These are phyloP conservation scores for Marronus borbonicus DNA, from an alignment of 2,888 invertebrate genomes.

Conservation along the genomic window DNA sequence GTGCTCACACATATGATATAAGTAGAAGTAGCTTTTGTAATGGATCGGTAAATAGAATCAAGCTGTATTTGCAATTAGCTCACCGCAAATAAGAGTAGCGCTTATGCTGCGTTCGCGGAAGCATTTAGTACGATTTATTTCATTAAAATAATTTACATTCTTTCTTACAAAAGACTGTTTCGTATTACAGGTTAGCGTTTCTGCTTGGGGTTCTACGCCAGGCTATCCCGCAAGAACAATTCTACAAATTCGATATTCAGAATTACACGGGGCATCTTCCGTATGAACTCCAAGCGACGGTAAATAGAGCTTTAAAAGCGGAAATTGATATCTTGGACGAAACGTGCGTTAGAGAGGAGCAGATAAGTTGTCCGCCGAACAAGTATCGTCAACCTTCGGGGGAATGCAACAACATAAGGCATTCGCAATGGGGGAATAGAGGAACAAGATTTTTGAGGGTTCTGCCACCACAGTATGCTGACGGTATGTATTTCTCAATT, in stretches of 20 bases:
- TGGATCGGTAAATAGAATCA: neutral
- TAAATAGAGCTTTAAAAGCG: constrained; percentile 63
- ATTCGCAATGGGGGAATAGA: constrained; percentile 87
- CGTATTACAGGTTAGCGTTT: constrained; percentile 37
- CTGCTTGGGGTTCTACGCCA: constrained; percentile 11
- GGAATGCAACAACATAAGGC: constrained; percentile 91
- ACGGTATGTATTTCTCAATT: constrained; percentile 74
- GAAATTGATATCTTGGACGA: constrained; percentile 57
- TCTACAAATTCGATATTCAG: constrained; percentile 60
- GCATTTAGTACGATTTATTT: neutral
- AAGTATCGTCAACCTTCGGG: constrained; percentile 88
- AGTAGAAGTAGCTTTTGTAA: neutral
- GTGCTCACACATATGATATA: neutral
- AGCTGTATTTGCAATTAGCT: neutral
- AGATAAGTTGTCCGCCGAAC: constrained; percentile 81
- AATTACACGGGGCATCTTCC: constrained; percentile 66
- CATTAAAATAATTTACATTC: neutral
- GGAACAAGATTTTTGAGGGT: constrained; percentile 85
- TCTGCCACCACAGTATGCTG: constrained; percentile 81
- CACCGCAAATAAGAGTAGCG: constrained; percentile 6
- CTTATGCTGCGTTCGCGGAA: neutral
- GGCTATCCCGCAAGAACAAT: constrained; percentile 34
- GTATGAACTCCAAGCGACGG: constrained; percentile 64
- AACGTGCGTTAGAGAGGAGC: constrained; percentile 55
- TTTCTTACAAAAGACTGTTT: neutral